Conservation (phyloP, 2,113 vertebrate species). For the Lagopus leucura region DNA sequence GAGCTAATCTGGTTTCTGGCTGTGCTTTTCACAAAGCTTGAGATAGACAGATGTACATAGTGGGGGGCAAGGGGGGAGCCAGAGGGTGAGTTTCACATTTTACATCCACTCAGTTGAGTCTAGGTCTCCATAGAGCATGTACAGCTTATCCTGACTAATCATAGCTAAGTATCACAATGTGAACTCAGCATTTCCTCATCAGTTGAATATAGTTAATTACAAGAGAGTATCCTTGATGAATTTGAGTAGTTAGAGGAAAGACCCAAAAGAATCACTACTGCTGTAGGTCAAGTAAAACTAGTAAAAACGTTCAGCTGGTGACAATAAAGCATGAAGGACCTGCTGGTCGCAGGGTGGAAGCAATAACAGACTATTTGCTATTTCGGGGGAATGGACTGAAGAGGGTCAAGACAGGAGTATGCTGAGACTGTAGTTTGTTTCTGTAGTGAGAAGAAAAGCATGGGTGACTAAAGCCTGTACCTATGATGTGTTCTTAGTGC, state of each 20-base stretch:
- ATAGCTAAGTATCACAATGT: accelerated
- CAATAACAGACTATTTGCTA: neutral
- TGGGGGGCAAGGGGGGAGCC: accelerated
- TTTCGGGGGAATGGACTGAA: neutral
- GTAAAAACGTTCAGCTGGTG: neutral
- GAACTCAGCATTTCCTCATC: neutral
- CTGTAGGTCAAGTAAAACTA: neutral
- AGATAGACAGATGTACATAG: neutral
- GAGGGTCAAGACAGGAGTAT: neutral
- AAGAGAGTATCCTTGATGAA: accelerated
- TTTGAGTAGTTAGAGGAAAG: neutral
- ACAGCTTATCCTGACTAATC: neutral
- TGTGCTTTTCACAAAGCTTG: neutral
- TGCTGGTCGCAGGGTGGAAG: neutral
- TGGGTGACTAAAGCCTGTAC: neutral
- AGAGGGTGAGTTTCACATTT: neutral
- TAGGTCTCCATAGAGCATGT: neutral
- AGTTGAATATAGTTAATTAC: neutral
- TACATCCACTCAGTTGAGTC: neutral
- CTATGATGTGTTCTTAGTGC: neutral
- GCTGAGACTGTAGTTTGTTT: neutral
- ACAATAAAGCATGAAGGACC: neutral
- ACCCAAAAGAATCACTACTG: neutral
- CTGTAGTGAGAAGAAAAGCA: neutral
- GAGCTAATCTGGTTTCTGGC: conserved; percentile 15